A percentile compares a stretch with the other conserved stretches of the same genome.
phyloP scores from a whole-genome alignment of 2,113 vertebrate genomes.

The Vombatus ursinus region DNA sequence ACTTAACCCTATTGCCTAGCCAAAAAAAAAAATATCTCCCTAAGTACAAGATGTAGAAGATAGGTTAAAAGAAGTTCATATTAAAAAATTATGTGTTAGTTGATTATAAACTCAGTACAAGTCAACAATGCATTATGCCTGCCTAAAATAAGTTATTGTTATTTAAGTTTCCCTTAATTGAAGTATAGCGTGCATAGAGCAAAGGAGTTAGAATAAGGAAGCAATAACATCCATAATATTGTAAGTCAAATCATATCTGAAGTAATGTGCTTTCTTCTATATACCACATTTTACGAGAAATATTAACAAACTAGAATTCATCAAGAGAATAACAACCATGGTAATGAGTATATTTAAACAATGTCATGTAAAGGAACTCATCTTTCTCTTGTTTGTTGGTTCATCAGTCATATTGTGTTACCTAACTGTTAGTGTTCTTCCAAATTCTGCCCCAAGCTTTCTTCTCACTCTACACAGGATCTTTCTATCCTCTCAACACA shows the following conservation, averaged over 20 bases:
- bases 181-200: neutral
- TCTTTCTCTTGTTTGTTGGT: neutral
- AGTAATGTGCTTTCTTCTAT: neutral
- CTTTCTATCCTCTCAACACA: neutral
- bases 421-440: neutral
- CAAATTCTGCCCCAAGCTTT: neutral
- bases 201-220: neutral
- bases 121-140: neutral
- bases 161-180: neutral
- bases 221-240: neutral
- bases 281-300: neutral
- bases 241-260: neutral
- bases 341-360: neutral
- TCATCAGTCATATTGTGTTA: neutral
- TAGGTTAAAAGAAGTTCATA: neutral
- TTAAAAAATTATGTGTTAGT: neutral
- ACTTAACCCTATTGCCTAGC: too few relatives aligned
- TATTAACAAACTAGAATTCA: neutral
- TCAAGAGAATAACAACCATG: neutral
- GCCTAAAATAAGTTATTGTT: neutral
- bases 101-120: neutral
- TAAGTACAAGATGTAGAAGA: neutral
- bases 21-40: neutral
- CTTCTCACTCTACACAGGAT: neutral
- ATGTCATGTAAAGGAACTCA: neutral